Conservation (phyloP, 92 coral and sea anemone genomes). For the Plumapathes pennacea region DNA sequence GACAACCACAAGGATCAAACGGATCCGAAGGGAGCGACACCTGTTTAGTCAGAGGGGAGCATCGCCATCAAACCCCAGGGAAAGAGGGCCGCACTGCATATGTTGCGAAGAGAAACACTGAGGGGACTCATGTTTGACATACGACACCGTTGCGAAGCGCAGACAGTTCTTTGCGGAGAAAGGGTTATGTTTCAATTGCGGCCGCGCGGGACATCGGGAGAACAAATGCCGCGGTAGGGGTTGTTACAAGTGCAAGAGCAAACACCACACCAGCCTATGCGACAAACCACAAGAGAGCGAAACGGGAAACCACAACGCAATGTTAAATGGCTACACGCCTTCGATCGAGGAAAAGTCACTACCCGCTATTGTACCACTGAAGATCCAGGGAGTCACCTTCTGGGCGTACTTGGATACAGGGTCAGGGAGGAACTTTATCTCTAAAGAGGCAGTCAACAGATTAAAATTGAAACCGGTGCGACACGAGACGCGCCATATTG, state of each 20-base stretch:
- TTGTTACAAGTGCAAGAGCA: conserved; percentile 33
- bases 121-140: not conserved
- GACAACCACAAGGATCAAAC: too few relatives aligned
- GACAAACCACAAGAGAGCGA: not conserved
- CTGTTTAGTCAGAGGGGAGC: conserved; percentile 17
- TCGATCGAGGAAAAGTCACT: conserved; percentile 17
- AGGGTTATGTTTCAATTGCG: conserved; percentile 54
- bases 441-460: conserved; percentile 30
- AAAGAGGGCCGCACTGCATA: not conserved
- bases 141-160: not conserved
- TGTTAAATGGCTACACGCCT: conserved; percentile 6
- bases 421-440: conserved; percentile 59
- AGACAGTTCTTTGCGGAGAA: conserved; percentile 33
- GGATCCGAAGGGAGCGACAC: too few relatives aligned
- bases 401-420: conserved; percentile 67
- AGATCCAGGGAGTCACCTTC: conserved; percentile 22
- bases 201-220: conserved; percentile 25
- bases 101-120: conserved; percentile 7
- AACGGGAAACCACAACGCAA: not conserved
- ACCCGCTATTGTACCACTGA: conserved; percentile 60
- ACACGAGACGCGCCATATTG: conserved; percentile 44
- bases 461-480: conserved; percentile 29
- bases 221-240: conserved; percentile 39
- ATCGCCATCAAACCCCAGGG: too few relatives aligned
- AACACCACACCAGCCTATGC: conserved; percentile 61